Conservation (phyloP, 2,797 vertebrate species). For the Tympanoctomys barrerae region DNA sequence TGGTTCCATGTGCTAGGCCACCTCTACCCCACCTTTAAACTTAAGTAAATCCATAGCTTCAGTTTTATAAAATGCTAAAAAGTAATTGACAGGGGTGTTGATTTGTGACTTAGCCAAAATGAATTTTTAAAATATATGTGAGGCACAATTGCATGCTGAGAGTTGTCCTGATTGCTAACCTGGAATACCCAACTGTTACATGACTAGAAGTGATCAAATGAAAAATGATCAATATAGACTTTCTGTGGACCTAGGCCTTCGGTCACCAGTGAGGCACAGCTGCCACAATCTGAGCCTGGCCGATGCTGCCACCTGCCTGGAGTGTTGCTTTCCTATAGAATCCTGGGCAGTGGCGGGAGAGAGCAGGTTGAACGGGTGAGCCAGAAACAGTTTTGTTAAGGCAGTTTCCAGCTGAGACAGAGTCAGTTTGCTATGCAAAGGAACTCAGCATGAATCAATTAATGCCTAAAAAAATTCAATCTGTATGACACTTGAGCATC, state of each 20-base stretch:
- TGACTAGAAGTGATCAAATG: neutral
- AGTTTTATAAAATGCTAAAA: neutral
- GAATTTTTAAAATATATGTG: slow-evolving; percentile 33
- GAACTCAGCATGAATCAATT: slow-evolving; percentile 74
- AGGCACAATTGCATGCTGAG: neutral
- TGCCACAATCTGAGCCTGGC: slow-evolving; percentile 17
- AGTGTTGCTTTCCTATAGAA: slow-evolving; percentile 44
- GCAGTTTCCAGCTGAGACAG: slow-evolving; percentile 57
- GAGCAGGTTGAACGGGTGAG: neutral
- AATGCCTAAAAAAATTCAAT: slow-evolving; percentile 66
- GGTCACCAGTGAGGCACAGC: neutral
- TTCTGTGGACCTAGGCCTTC: neutral
- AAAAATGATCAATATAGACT: slow-evolving; percentile 53
- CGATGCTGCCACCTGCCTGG: slow-evolving; percentile 27
- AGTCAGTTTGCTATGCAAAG: slow-evolving; percentile 71
- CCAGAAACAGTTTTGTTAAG: slow-evolving; percentile 71
- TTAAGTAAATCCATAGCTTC: neutral
- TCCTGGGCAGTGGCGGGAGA: neutral
- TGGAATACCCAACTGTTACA: neutral
- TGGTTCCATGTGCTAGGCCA: neutral
- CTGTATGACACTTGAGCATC: slow-evolving; percentile 67
- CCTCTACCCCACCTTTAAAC: neutral
- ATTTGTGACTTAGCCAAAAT: neutral
- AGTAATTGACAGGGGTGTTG: neutral
- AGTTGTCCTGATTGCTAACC: neutral